phyloP scores from a whole-genome alignment of 2,113 vertebrate species.

The Laticauda laticaudata region DNA sequence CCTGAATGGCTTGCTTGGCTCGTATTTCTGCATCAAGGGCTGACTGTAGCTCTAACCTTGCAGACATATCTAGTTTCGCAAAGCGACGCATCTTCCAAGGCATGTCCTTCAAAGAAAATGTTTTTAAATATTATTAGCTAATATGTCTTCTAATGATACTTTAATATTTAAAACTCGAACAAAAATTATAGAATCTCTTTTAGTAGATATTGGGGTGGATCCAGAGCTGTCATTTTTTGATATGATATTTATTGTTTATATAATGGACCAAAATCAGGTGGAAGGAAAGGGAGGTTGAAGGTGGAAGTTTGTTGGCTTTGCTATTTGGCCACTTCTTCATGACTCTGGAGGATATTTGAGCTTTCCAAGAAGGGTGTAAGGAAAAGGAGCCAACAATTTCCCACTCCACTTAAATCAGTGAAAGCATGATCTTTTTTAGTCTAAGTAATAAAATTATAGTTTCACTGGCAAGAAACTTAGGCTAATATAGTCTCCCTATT shows the following conservation, averaged over 20 bases:
- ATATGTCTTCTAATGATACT: neutral
- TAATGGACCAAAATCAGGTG: neutral
- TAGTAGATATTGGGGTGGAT: neutral
- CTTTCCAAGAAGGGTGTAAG: neutral
- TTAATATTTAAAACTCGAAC: neutral
- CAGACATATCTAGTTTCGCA: constrained; percentile 98
- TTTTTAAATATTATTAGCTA: neutral
- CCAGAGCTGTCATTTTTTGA: neutral
- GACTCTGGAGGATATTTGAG: neutral
- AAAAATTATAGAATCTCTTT: neutral
- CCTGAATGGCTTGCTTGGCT: constrained; percentile 94
- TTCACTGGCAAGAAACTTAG: neutral
- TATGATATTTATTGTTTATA: neutral
- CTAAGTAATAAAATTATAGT: neutral
- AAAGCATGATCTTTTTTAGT: neutral
- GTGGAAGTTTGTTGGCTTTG: neutral
- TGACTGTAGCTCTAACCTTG: constrained; percentile 93
- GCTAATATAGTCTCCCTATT: neutral
- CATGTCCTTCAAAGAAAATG: constrained; percentile 83
- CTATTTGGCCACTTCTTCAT: neutral
- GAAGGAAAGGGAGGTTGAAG: neutral
- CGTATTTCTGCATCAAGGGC: constrained; percentile 95
- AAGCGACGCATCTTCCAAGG: constrained; percentile 98
- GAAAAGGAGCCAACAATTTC: neutral
- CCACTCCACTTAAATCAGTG: neutral